These are phyloP conservation scores for Drosophila mercatorum DNA, from an alignment of 2,888 invertebrate genomes.

Conservation along the genomic window DNA sequence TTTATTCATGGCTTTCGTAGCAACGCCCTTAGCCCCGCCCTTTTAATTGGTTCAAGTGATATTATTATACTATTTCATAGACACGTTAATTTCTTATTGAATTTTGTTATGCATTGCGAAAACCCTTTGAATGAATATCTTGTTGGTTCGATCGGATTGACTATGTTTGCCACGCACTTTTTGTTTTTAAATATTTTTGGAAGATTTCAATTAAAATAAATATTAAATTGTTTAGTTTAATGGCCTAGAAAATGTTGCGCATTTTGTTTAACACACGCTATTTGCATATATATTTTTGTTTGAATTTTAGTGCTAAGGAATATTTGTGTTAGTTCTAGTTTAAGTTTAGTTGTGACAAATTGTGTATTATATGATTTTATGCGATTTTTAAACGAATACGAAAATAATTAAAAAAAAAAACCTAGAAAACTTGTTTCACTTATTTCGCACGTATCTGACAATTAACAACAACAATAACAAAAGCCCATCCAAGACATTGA, in stretches of 20 bases:
- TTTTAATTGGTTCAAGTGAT: constrained; percentile 66
- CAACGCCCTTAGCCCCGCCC: background rate
- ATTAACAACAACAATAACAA: constrained; percentile 56
- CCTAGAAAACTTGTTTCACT: constrained; percentile 50
- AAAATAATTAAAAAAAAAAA: constrained; percentile 63
- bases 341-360: constrained; percentile 79
- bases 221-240: constrained; percentile 29
- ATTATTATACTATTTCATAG: constrained; percentile 44
- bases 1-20: constrained; percentile 15
- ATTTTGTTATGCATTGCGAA: constrained; percentile 42
- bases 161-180: constrained; percentile 35
- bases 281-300: constrained; percentile 59
- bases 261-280: constrained; percentile 38
- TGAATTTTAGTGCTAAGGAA: constrained; percentile 45
- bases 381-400: constrained; percentile 74
- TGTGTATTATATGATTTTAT: constrained; percentile 81
- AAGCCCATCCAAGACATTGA: constrained; percentile 75
- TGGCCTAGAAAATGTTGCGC: constrained; percentile 50
- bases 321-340: constrained; percentile 70
- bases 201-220: background rate
- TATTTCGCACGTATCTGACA: constrained; percentile 24
- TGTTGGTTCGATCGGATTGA: constrained; percentile 39
- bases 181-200: constrained; percentile 23
- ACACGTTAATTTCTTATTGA: constrained; percentile 37
- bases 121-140: constrained; percentile 18